Evolutionary conservation across 2,797 vertebrate genomes (phyloP).

Genomic region (Ambastaia sidthimunki): DNA sequence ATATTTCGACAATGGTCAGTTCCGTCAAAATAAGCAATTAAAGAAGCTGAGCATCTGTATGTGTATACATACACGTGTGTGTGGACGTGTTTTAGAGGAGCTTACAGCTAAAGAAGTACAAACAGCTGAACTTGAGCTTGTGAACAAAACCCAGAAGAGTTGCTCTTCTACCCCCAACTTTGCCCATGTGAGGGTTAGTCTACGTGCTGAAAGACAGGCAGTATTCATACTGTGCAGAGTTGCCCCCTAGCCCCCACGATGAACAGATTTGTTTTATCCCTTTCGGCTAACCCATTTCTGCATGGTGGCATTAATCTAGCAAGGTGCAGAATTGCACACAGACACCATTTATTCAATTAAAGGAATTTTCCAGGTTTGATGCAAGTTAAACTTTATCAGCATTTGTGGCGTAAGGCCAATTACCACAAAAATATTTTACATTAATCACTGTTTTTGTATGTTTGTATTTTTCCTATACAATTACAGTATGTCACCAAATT

Average conservation of each 20-base stretch:
- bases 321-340: slow-evolving; percentile 34
- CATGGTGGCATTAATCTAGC: slow-evolving; percentile 51
- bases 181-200: slow-evolving; percentile 33
- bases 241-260: slow-evolving; percentile 52
- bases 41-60: slow-evolving; percentile 14
- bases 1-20: background rate
- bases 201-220: slow-evolving; percentile 62
- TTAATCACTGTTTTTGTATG: too few species aligned
- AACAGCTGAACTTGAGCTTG: slow-evolving; percentile 50
- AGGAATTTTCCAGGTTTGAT: slow-evolving; percentile 22
- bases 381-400: background rate
- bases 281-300: slow-evolving; percentile 59
- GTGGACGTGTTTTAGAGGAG: slow-evolving; percentile 44
- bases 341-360: slow-evolving; percentile 63
- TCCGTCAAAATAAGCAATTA: slow-evolving; percentile 38
- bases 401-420: background rate
- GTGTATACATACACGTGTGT: slow-evolving; percentile 14
- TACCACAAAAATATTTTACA: background rate
- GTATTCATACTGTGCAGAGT: background rate
- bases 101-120: slow-evolving; percentile 34
- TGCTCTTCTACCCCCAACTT: background rate
- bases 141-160: slow-evolving; percentile 43
- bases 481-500: too few species aligned
- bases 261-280: slow-evolving; percentile 62
- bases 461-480: too few species aligned